phyloP scores from a whole-genome alignment of 2,888 invertebrate species.

The Oscheius onirici region DNA sequence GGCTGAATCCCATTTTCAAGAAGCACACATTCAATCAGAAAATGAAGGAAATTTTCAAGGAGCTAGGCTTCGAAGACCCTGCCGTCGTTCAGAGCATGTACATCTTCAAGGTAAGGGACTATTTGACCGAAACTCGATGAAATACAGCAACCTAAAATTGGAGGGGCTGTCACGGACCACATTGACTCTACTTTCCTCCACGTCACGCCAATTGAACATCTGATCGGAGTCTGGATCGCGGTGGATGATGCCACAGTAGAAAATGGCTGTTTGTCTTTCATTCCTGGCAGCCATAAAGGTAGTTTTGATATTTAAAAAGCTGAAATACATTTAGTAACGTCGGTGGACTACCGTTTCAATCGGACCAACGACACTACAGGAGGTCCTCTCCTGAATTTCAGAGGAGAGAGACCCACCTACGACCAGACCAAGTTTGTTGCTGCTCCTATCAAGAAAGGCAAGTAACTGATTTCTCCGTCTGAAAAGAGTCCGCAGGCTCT shows the following conservation, averaged over 20 bases:
- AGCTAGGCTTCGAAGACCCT: slow-evolving; percentile 82
- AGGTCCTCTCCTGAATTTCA: slow-evolving; percentile 62
- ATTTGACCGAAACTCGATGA: no score
- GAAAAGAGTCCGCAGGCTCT: slow-evolving; percentile 76
- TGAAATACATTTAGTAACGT: slow-evolving; percentile 42
- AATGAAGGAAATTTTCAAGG: slow-evolving; percentile 79
- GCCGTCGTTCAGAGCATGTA: slow-evolving; percentile 95
- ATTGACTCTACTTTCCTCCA: slow-evolving; percentile 86
- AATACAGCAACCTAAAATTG: slow-evolving; percentile 82
- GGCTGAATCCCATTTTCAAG: slow-evolving; percentile 83
- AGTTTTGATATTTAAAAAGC: slow-evolving; percentile 77
- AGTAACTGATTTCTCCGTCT: not conserved
- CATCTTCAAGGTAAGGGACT: slow-evolving; percentile 82
- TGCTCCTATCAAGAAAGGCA: slow-evolving; percentile 86
- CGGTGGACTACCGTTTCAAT: slow-evolving; percentile 62
- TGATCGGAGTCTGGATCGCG: slow-evolving; percentile 92
- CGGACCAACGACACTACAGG: slow-evolving; percentile 53
- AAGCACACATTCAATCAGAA: slow-evolving; percentile 85
- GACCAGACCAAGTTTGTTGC: slow-evolving; percentile 82
- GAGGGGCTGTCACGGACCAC: slow-evolving; percentile 79
- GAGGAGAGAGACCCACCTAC: slow-evolving; percentile 63
- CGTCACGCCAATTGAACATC: slow-evolving; percentile 81
- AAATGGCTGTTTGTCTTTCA: slow-evolving; percentile 94
- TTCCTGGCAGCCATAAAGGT: slow-evolving; percentile 88
- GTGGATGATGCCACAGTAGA: slow-evolving; percentile 89